Evolutionary conservation across 2,797 vertebrate genomes (phyloP).

Genomic region (Pteronotus mesoamericanus): DNA sequence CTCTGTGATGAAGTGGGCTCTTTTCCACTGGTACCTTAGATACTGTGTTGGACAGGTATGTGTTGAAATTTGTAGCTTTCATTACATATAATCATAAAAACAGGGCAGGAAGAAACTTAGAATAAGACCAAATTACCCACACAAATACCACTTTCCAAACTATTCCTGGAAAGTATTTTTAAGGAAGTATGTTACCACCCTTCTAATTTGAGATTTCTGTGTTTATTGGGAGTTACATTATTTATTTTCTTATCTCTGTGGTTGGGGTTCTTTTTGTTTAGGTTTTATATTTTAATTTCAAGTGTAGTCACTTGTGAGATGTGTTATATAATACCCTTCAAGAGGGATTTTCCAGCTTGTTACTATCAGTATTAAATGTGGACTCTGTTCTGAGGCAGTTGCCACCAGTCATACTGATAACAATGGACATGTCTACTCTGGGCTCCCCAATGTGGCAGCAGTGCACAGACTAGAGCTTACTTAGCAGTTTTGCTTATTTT

Average conservation of each 20-base stretch:
- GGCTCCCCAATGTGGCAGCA: neutral
- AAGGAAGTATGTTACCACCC: neutral
- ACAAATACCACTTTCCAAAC: neutral
- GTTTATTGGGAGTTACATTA: neutral
- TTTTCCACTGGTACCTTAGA: neutral
- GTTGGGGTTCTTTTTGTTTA: neutral
- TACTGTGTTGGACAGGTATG: neutral
- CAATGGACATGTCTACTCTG: neutral
- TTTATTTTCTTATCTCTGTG: neutral
- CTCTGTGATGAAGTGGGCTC: neutral
- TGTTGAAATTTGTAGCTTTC: neutral
- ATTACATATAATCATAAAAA: neutral
- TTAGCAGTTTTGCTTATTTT: neutral
- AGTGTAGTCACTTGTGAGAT: neutral
- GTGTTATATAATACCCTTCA: neutral
- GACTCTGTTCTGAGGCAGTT: neutral
- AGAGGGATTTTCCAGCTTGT: neutral
- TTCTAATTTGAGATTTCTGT: neutral
- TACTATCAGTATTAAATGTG: slow-evolving; percentile 30
- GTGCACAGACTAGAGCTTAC: neutral
- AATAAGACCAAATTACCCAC: slow-evolving; percentile 39
- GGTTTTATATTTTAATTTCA: neutral
- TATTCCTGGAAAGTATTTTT: neutral
- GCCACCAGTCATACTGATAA: neutral
- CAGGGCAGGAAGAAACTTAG: neutral